phyloP scores from a whole-genome alignment of 2,113 vertebrate genomes.

The Anthoscopus minutus region DNA sequence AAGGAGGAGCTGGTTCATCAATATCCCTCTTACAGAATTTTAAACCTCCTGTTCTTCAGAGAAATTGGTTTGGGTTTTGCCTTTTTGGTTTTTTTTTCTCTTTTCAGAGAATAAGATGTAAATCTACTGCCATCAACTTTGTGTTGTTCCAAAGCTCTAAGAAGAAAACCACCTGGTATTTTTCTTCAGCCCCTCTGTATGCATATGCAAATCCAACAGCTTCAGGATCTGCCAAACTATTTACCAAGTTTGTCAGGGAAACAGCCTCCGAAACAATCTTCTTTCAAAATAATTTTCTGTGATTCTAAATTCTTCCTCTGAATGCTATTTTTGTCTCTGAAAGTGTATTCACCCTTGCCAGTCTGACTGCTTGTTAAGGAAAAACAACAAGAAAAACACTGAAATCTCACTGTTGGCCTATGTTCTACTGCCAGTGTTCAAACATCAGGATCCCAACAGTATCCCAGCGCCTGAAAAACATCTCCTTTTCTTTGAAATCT shows the following conservation, averaged over 20 bases:
- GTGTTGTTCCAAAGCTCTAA: slow-evolving; percentile 1
- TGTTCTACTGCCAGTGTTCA: slow-evolving; percentile 39
- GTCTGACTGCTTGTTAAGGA: slow-evolving; percentile 35
- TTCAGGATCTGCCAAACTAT: slow-evolving; percentile 55
- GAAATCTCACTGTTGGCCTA: slow-evolving; percentile 39
- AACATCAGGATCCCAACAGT: slow-evolving; percentile 31
- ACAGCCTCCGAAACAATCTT: slow-evolving; percentile 44
- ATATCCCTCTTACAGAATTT: neutral
- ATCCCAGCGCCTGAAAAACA: slow-evolving; percentile 33
- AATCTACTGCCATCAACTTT: slow-evolving; percentile 26
- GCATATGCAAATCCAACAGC: slow-evolving; percentile 56
- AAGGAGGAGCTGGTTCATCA: neutral
- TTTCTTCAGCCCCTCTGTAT: slow-evolving; percentile 17
- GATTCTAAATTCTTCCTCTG: slow-evolving; percentile 25
- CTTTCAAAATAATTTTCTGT: slow-evolving; percentile 43
- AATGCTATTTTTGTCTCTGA: slow-evolving; percentile 26
- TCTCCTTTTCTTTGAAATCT: slow-evolving; percentile 42
- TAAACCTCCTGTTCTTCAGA: neutral
- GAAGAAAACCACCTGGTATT: slow-evolving; percentile 55
- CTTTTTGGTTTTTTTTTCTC: neutral
- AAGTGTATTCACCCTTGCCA: slow-evolving; percentile 31
- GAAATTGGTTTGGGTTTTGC: neutral
- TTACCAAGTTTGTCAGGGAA: slow-evolving; percentile 57
- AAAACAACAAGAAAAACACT: slow-evolving; percentile 6
- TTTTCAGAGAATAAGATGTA: neutral